A percentile compares a stretch with the other conserved stretches of the same genome.
Conservation (phyloP, 64 coral and sea anemone species). For the Stylophora pistillata region DNA sequence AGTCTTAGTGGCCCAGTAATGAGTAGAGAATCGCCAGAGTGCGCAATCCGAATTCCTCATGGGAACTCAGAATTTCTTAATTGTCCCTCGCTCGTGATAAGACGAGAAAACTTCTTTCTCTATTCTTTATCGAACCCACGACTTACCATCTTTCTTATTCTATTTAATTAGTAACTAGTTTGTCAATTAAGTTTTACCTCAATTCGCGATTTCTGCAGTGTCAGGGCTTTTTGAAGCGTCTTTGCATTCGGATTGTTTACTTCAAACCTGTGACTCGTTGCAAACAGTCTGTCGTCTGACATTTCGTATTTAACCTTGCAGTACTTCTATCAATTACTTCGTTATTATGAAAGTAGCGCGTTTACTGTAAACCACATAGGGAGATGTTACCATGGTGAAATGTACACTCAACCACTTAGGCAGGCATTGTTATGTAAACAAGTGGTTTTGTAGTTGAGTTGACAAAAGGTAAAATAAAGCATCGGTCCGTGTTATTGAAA, state of each 20-base stretch:
- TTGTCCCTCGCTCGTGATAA: too few relatives aligned
- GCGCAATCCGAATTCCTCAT: too few relatives aligned
- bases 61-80: too few relatives aligned
- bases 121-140: too few relatives aligned
- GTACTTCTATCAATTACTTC: not conserved
- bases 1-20: too few relatives aligned
- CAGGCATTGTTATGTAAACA: constrained; percentile 14
- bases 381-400: constrained; percentile 5
- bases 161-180: not conserved
- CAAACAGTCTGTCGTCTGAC: constrained; percentile 15
- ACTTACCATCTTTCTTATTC: too few relatives aligned
- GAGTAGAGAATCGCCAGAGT: too few relatives aligned
- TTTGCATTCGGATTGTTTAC: constrained; percentile 6
- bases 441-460: not conserved
- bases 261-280: constrained; percentile 24
- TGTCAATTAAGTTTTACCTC: not conserved
- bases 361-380: not conserved
- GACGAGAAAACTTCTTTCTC: too few relatives aligned
- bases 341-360: not conserved
- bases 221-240: not conserved
- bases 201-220: constrained; percentile 15
- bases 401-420: not conserved
- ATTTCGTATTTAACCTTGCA: not conserved
- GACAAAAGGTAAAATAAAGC: constrained; percentile 10
- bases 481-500: not conserved